A percentile compares a stretch with the other conserved stretches of the same genome.
Evolutionary conservation across 1,140 invertebrate genomes (phyloP).

Genomic region (Cherax quadricarinatus): DNA sequence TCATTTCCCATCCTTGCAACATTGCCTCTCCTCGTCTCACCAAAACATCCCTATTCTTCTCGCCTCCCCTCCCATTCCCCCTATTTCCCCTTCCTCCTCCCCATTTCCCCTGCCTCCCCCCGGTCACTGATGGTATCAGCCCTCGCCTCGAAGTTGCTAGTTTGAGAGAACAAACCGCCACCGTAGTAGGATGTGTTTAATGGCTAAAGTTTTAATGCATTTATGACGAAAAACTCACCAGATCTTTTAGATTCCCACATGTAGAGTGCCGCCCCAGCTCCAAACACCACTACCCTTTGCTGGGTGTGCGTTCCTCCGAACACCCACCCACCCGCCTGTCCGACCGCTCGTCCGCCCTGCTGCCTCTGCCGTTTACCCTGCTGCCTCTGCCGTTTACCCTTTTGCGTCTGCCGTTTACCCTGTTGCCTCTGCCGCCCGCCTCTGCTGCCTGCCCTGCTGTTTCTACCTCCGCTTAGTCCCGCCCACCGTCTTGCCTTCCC

Average conservation of each 20-base stretch:
- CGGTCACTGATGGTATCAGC: background rate
- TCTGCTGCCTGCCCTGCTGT: background rate
- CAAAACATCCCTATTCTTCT: background rate
- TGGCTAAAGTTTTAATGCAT: slow-evolving; percentile 70
- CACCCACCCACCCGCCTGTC: too few species aligned
- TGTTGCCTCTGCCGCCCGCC: background rate
- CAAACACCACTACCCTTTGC: slow-evolving; percentile 8
- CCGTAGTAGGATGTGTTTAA: slow-evolving; percentile 67
- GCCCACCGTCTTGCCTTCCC: too few species aligned
- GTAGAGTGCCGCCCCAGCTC: slow-evolving; percentile 5
- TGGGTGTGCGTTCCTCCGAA: background rate
- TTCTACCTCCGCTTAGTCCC: background rate
- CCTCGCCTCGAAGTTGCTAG: slow-evolving; percentile 55
- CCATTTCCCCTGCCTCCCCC: background rate
- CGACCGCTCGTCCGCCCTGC: too few species aligned
- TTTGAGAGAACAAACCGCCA: slow-evolving; percentile 66
- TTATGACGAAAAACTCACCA: slow-evolving; percentile 70
- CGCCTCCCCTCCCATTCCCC: background rate
- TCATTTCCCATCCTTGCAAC: background rate
- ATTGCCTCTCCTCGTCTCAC: background rate
- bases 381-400: too few species aligned
- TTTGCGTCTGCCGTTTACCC: too few species aligned
- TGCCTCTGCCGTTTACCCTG: too few species aligned
- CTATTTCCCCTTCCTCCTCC: background rate
- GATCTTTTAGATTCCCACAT: slow-evolving; percentile 65